phyloP scores from a whole-genome alignment of 2,888 invertebrate genomes.

The Campoplex capitator region DNA sequence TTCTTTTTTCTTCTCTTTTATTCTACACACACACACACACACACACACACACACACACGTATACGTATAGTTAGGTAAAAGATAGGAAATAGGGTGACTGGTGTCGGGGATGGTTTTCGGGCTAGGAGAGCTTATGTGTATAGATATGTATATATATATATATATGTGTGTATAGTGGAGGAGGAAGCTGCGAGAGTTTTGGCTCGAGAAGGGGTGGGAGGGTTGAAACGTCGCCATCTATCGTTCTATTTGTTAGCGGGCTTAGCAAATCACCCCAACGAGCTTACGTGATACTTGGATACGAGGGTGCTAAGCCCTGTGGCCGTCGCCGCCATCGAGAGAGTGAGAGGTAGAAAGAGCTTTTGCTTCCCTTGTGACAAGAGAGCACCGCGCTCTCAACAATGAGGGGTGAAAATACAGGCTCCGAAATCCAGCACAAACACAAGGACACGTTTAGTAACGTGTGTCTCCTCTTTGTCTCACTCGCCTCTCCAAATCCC shows the following conservation, averaged over 20 bases:
- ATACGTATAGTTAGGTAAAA: slow-evolving; percentile 2
- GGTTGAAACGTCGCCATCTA: slow-evolving; percentile 83
- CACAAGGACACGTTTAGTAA: not conserved
- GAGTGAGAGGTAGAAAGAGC: slow-evolving; percentile 55
- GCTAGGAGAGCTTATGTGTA: slow-evolving; percentile 57
- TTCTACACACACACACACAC: not conserved
- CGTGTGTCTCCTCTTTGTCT: slow-evolving; percentile 22
- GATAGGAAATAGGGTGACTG: slow-evolving; percentile 51
- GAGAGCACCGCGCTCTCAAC: slow-evolving; percentile 5
- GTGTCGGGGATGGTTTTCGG: slow-evolving; percentile 62
- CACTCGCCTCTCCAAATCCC: slow-evolving; percentile 49
- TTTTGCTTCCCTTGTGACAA: slow-evolving; percentile 37
- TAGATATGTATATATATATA: slow-evolving; percentile 30
- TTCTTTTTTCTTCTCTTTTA: slow-evolving; percentile 17
- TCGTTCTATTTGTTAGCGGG: slow-evolving; percentile 84
- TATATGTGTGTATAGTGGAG: slow-evolving; percentile 8
- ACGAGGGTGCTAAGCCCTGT: slow-evolving; percentile 82
- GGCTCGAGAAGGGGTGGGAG: slow-evolving; percentile 70
- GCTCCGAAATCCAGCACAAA: slow-evolving; percentile 11
- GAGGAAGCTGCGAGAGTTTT: slow-evolving; percentile 67
- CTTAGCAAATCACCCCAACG: slow-evolving; percentile 84
- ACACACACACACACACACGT: slow-evolving; percentile 17
- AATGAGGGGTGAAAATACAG: slow-evolving; percentile 62
- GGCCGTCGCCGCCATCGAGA: slow-evolving; percentile 45
- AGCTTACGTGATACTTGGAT: slow-evolving; percentile 81